Evolutionary conservation across 2,113 vertebrate species (phyloP).

Genomic region (Helogale parvula): DNA sequence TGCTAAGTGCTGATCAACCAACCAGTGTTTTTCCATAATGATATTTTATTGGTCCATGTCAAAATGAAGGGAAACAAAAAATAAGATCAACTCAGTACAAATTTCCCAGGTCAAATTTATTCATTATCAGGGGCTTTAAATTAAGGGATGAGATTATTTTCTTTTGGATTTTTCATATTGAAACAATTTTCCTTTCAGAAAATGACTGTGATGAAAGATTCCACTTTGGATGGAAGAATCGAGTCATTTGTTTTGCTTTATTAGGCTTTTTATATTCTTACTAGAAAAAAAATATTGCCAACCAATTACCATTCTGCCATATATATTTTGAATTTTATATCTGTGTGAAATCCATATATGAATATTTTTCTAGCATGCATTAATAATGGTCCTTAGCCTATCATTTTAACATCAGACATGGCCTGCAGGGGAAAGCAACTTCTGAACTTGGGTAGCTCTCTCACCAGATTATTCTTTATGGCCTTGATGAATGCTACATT

Average conservation of each 20-base stretch:
- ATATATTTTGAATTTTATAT: not conserved
- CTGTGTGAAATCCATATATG: not conserved
- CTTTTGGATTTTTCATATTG: not conserved
- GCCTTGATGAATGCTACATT: not conserved
- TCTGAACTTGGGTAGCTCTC: not conserved
- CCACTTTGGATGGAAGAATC: not conserved
- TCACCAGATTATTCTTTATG: too few species aligned
- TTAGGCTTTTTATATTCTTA: not conserved
- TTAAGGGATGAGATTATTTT: not conserved
- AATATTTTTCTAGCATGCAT: not conserved
- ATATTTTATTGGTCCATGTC: not conserved
- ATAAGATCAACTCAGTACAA: not conserved
- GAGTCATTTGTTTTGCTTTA: not conserved
- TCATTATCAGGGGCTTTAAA: not conserved
- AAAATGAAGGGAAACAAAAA: not conserved
- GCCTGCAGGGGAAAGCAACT: not conserved
- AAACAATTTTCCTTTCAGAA: not conserved
- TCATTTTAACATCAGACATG: not conserved
- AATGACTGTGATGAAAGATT: not conserved
- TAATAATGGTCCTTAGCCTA: not conserved
- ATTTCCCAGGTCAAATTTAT: not conserved
- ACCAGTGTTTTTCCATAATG: not conserved
- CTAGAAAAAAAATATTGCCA: not conserved
- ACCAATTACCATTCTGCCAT: not conserved
- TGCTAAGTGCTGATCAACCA: slow-evolving; percentile 48